phyloP scores from a whole-genome alignment of 2,113 vertebrate species.

The Heliornis fulica region DNA sequence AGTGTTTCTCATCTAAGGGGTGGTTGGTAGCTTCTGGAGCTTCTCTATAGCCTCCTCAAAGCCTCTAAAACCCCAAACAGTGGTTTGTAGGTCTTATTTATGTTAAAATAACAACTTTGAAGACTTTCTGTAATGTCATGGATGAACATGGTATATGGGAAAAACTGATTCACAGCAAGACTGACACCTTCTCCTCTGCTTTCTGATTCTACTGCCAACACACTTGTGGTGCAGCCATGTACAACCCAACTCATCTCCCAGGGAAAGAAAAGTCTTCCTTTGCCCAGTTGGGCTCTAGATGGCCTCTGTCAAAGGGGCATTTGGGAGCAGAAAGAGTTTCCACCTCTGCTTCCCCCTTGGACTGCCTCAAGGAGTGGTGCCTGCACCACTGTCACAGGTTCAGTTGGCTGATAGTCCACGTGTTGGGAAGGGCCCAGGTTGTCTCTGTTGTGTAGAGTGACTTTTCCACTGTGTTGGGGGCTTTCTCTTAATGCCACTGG shows the following conservation, averaged over 20 bases:
- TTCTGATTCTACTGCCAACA: background rate
- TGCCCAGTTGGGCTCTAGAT: background rate
- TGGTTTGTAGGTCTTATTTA: background rate
- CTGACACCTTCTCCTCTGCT: background rate
- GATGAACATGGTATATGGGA: accelerated
- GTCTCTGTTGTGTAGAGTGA: background rate
- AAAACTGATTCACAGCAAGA: accelerated
- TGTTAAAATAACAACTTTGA: background rate
- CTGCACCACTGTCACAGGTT: background rate
- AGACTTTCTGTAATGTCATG: too few species aligned
- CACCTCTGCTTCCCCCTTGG: background rate
- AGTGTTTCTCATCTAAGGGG: background rate
- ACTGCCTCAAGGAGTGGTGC: background rate
- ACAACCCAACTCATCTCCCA: background rate
- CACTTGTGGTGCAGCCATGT: background rate
- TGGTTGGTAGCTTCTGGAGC: background rate
- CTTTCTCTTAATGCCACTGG: background rate
- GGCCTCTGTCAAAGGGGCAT: background rate
- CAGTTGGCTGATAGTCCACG: background rate
- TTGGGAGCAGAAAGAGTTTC: background rate
- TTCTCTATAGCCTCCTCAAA: background rate
- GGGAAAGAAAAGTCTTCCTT: background rate
- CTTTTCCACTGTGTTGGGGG: background rate
- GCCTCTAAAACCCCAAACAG: background rate
- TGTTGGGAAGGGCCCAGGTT: background rate